Percentiles rank a stretch among this genome's conserved stretches.
Evolutionary conservation across 1,140 invertebrate genomes (phyloP).

Genomic region (Centruroides vittatus): DNA sequence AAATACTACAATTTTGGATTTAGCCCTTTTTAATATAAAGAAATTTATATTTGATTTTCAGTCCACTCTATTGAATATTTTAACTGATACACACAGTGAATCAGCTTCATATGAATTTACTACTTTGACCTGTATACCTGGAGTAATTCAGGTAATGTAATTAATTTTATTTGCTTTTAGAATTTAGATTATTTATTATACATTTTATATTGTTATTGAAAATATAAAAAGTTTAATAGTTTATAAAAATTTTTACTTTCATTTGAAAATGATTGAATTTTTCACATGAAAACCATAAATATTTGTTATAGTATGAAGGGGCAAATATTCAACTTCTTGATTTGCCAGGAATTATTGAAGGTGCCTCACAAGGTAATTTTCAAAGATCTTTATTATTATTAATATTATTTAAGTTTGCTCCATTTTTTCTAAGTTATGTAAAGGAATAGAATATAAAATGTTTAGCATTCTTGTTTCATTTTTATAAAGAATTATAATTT

Average conservation of each 20-base stretch:
- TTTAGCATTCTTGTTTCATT: no score
- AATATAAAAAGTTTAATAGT: no score
- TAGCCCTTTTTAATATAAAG: not conserved
- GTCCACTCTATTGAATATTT: constrained; percentile 82
- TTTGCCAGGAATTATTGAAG: constrained; percentile 91
- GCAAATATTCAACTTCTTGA: constrained; percentile 97
- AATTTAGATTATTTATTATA: no score
- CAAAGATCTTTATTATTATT: not conserved
- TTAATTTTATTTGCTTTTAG: no score
- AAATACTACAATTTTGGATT: no score
- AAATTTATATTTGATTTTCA: constrained; percentile 1
- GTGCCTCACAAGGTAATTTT: constrained; percentile 45
- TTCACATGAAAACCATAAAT: not conserved
- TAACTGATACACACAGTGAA: constrained; percentile 91
- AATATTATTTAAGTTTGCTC: not conserved
- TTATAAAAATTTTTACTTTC: no score
- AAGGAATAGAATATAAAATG: no score
- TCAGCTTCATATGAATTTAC: constrained; percentile 98
- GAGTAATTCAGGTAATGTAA: constrained; percentile 64
- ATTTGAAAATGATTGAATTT: no score
- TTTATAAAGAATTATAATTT: no score
- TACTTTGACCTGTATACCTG: constrained; percentile 97
- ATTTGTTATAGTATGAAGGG: constrained; percentile 55
- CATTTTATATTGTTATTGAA: no score
- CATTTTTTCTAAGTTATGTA: not conserved